Evolutionary conservation across 2,113 vertebrate species (phyloP).

Genomic region (Globicephala melas): DNA sequence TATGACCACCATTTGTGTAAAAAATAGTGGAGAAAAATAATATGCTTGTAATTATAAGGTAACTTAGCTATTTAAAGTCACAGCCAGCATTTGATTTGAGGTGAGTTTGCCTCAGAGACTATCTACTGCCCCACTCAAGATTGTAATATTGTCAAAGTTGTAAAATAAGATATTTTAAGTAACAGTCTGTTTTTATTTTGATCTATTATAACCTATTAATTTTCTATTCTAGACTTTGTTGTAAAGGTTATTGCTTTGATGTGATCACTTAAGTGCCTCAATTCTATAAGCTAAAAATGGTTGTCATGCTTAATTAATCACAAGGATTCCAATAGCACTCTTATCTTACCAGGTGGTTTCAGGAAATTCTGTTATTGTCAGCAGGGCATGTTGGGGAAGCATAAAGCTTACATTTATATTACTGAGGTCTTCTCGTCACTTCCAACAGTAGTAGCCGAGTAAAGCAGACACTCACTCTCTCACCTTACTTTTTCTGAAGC

Average conservation of each 20-base stretch:
- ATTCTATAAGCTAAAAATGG: background rate
- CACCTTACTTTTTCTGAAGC: background rate
- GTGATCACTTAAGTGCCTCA: background rate
- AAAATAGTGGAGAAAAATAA: background rate
- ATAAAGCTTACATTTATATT: background rate
- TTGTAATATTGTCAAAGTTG: background rate
- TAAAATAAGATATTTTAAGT: slow-evolving; percentile 6
- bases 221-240: background rate
- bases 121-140: background rate
- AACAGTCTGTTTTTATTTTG: slow-evolving; percentile 29
- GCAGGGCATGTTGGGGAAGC: background rate
- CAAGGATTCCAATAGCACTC: background rate
- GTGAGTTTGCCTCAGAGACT: background rate
- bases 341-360: background rate
- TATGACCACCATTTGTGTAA: background rate
- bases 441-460: background rate
- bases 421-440: background rate
- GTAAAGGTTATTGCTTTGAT: slow-evolving; percentile 19
- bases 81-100: background rate
- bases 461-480: background rate
- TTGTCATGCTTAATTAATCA: slow-evolving; percentile 17
- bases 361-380: background rate
- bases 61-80: background rate
- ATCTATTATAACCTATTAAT: background rate
- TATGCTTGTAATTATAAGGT: background rate